phyloP scores from a whole-genome alignment of 2,797 vertebrate species.

The Melanotaenia pygmaea region DNA sequence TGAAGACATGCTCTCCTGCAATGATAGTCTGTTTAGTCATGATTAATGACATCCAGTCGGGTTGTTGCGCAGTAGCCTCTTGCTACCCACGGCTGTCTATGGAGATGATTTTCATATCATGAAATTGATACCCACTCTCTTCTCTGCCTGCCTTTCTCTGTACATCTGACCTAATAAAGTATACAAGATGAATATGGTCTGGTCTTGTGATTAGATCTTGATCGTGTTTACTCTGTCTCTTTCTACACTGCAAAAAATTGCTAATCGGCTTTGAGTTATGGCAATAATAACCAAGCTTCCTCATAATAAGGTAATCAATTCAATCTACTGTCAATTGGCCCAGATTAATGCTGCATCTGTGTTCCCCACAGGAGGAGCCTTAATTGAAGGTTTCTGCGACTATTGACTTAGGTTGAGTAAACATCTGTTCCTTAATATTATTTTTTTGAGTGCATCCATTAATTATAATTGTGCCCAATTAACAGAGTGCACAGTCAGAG shows the following conservation, averaged over 20 bases:
- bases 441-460: conserved; percentile 71
- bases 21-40: conserved; percentile 47
- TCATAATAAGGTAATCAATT: conserved; percentile 86
- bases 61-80: conserved; percentile 37
- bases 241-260: conserved; percentile 62
- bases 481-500: conserved; percentile 57
- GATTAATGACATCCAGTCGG: conserved; percentile 74
- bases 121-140: conserved; percentile 73
- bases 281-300: conserved; percentile 85
- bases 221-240: conserved; percentile 75
- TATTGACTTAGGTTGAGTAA: conserved; percentile 79
- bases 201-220: conserved; percentile 72
- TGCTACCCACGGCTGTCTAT: conserved; percentile 68
- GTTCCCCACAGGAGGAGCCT: conserved; percentile 60
- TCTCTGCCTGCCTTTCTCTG: conserved; percentile 54
- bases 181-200: conserved; percentile 72
- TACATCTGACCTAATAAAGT: conserved; percentile 76
- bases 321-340: conserved; percentile 81
- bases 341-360: conserved; percentile 75
- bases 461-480: conserved; percentile 75
- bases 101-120: conserved; percentile 73
- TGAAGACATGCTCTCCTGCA: conserved; percentile 31
- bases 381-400: conserved; percentile 81
- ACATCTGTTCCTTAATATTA: conserved; percentile 82
- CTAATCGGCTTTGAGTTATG: conserved; percentile 85